Base-by-base conservation (phyloP, 2,113 vertebrate species). In the Setophaga coronata region DNA sequence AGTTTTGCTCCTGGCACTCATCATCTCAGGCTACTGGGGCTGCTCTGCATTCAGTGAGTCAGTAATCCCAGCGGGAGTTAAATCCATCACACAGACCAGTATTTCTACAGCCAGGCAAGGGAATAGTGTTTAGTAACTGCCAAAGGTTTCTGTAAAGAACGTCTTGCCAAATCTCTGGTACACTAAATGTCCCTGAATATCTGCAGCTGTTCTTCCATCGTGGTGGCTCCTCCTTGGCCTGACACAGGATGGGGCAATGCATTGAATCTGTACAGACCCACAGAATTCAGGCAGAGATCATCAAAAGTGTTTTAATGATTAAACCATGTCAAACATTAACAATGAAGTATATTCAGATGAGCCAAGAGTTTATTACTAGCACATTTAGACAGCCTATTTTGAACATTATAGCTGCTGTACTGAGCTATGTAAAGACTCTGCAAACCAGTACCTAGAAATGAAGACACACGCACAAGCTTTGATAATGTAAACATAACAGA, bases 261-360 rank as follows among this genome's bases (percentile, higher is more conserved):
- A 65, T 42, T 21, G 23, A 11, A 80, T 34, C 65, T 25, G 61
- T 77, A 96, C 56, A 93, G 84, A 97, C 43, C 48, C 92, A 80
- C 57, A 69, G 94, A 96, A 92, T 73, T 18, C 90, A 92, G 96
- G 74, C 91, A 97, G 38, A 88, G 88, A 92, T 98, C 97, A 98
- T 98, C 98, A 98, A 98, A 98, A 98, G 89, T 90, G 89, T 98
- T 98, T 98, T 98, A 98, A 98, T 98, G 98, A 98, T 98, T 98
- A 98, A 98, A 97, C 95, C 96, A 97, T 97, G 96, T 97, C 96
- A 97, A 97, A 97, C 92, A 96, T 97, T 96, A 98, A 98, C 95
- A 97, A 96, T 80, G 91, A 91, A 95, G 85, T 87, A 97, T 98
- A 98, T 91, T 96, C 97, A 96, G 97, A 98, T 94, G 97, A 98